Base-by-base conservation (phyloP, 1,140 invertebrate species). In the Penaeus chinensis region DNA sequence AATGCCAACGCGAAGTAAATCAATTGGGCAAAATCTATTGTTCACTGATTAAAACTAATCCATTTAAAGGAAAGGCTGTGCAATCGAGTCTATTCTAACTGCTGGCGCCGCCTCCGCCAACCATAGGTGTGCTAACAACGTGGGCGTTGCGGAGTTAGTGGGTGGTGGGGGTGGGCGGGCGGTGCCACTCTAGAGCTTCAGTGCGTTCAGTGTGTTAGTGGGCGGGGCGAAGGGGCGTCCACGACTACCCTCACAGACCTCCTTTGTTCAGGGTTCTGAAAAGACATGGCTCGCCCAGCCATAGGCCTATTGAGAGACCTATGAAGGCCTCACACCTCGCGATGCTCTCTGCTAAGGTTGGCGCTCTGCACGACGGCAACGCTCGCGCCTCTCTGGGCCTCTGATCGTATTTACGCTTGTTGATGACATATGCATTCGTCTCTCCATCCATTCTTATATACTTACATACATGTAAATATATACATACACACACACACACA, bases 181-280 rank as follows among this genome's bases (percentile, higher is more conserved):
- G 84, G 84, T 86, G 84, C 84, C 84, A 79, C 84, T 86, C 84
- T 85, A 85, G 37, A 86, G 84, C 84, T 71, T 86, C 77, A 86
- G 78, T 80, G 84, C 61, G 77, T 86, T 86, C 77, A 86, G 78
- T 80, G 84, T 71, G 77, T 86, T 86, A 86, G 84, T 86, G 77
- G 63, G 76, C 84, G 62, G 65, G 19, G 84, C 77, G 32, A 86
- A 19, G 84, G 47, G 76, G 81, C n/a, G 0, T 61, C 82, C 69
- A 76, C 69, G 24, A 76, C 82, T 71, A 84, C 82, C 82, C 82
- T 76, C 82, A 42, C 81, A 18, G 54, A 65, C 18, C 47, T 37
- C 82, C 18, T 19, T 82, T 24, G 5, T 22, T 82, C 61, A 32
- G 81, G 62, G 54, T 54, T 54, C 54, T 54, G 54, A 54, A 54